Evolutionary conservation across 2,888 invertebrate genomes (phyloP), one percentile per base, ranked within the genome.

Genomic region (Apodemia duryi): DNA sequence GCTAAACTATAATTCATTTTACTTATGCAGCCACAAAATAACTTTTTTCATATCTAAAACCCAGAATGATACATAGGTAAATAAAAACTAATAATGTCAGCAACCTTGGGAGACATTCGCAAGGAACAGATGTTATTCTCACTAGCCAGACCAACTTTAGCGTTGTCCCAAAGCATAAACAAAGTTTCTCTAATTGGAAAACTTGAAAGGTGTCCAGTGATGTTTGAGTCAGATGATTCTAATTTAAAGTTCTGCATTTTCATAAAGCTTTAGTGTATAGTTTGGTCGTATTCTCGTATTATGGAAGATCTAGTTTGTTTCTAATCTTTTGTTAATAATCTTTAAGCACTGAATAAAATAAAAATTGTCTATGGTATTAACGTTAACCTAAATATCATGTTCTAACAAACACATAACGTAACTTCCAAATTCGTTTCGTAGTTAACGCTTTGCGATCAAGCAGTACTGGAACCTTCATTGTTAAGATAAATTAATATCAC

Each of bases 141-240:
- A 81, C 84, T 84, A 83, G 83, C 81, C 75, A 69, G 66, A 76
- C 75, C 84, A 80, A 84, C 78, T 81, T 81, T 78, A 82, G 82
- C 83, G 77, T 77, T 76, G 75, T 74, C 73, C 72, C 73, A 69
- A 75, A 80, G 79, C 80, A 78, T 79, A 77, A 73, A 71, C 70
- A 69, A 77, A 82, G 76, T 77, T 77, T 75, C 73, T 76, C 77
- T 85, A 86, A 86, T 86, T 86, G 83, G 85, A 81, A 84, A 84
- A 86, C 84, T 87, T 85, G 78, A 83, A 84, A 85, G 84, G 84
- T 85, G 82, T 74, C 74, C 57, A 57, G 57, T 3, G 54, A 54
- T 32, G 57, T 57, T 32, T 57, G 57, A 57, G 35, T 57, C 32
- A 57, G 57, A 57, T 57, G 57, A 35, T 57, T 57, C 2, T n/a